Base-by-base conservation (phyloP, 1,140 invertebrate species). In the Drosophila truncata region DNA sequence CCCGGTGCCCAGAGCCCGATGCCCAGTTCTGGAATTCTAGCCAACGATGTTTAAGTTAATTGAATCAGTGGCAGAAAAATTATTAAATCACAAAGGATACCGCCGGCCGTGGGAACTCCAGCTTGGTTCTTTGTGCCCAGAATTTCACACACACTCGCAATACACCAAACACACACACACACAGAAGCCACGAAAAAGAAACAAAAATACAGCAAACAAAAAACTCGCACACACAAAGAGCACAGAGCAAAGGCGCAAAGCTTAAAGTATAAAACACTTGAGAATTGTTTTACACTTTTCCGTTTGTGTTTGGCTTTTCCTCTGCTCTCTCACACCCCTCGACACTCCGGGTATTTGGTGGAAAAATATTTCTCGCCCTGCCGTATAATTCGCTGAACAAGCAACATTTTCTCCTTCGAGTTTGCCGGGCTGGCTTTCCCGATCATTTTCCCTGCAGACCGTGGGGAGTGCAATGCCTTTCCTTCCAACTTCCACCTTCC, bases 211-310 rank as follows among this genome's bases (percentile, higher is more conserved):
- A 44, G 57, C 76, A 61, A 67, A 67, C 80, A 78, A 27, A 27
- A 27, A 46, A 49, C 50, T 37, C 37, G 16, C 37, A 50, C 20
- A 33, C 20, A 70, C 59, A 63, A 52, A 59, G 66, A 41, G 54
- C 59, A 78, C 37, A 71, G 42, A 25, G 47, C 41, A 74, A 84
- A 88, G 77, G 80, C 71, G 82, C 63, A 73, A 84, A 67, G 84
- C 84, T 84, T 90, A 90, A 81, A 84, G 80, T 81, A 63, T 75
- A 75, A 90, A 90, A 72, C 84, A 85, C 84, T 88, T 88, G 81
- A 88, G 84, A 88, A 88, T 85, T 90, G 81, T 62, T 88, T 90
- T 78, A 78, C 85, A 84, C 83, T 79, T 87, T 87, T 87, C 46
- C 60, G 67, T 67, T 76, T 77, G 76, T 54, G 42, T 69, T 65